phyloP scores from a whole-genome alignment of 2,113 vertebrate species.

The Corapipo altera region DNA sequence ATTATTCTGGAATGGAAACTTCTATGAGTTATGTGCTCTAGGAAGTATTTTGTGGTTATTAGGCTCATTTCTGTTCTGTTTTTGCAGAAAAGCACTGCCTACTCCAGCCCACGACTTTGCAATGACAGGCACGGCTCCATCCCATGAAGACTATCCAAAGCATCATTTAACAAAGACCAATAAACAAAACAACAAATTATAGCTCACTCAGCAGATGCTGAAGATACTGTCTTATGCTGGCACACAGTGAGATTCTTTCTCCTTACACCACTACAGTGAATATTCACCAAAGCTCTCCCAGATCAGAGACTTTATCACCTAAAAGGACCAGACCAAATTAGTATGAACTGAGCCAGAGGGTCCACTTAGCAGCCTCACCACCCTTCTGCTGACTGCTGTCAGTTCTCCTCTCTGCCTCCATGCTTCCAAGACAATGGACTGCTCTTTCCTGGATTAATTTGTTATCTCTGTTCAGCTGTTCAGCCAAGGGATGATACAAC shows the following conservation, averaged over 20 bases:
- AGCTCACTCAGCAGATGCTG: neutral
- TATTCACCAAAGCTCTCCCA: neutral
- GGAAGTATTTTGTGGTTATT: conserved; percentile 41
- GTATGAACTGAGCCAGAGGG: neutral
- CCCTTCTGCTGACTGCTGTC: neutral
- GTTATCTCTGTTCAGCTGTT: neutral
- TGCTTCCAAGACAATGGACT: neutral
- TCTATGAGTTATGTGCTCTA: conserved; percentile 12
- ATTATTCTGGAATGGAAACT: conserved; percentile 50
- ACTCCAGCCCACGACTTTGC: neutral
- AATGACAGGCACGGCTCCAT: conserved; percentile 12
- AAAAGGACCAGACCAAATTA: neutral
- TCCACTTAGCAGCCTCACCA: neutral
- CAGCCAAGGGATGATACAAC: neutral
- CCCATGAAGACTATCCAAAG: conserved; percentile 1
- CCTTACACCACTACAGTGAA: neutral
- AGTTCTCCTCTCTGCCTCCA: neutral
- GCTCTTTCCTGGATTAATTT: neutral
- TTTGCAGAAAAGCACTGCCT: neutral
- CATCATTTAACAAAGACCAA: neutral
- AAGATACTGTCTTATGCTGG: neutral
- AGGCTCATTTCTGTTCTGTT: conserved; percentile 21
- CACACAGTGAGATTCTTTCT: neutral
- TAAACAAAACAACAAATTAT: conserved; percentile 1
- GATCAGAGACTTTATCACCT: neutral